These are phyloP conservation scores for Tympanoctomys barrerae DNA, from an alignment of 2,797 vertebrate species.

Conservation along the genomic window DNA sequence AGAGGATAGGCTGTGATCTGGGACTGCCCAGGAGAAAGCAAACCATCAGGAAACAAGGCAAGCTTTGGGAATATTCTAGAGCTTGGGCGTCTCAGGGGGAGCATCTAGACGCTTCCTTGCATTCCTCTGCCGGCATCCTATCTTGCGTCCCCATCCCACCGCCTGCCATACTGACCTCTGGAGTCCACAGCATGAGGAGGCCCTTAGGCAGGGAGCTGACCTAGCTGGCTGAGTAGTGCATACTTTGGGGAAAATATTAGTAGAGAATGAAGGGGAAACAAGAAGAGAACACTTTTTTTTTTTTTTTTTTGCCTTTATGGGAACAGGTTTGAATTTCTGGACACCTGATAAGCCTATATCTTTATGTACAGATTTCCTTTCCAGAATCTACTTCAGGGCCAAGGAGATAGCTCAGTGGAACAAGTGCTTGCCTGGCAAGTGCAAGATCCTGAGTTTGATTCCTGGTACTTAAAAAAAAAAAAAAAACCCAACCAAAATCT, in stretches of 20 bases:
- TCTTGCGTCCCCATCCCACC: no score
- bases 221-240: not conserved
- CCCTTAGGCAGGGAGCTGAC: not conserved
- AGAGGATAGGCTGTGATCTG: fast-evolving
- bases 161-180: no score
- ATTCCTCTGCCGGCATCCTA: no score
- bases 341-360: not conserved
- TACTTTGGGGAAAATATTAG: not conserved
- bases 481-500: no score
- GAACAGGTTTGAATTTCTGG: not conserved
- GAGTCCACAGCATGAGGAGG: no score
- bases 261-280: not conserved
- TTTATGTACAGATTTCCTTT: not conserved
- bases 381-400: not conserved
- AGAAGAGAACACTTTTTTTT: not conserved
- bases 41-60: fast-evolving
- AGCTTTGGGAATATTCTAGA: not conserved
- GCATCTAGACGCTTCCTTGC: not conserved
- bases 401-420: no score
- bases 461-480: no score
- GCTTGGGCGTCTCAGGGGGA: not conserved
- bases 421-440: no score
- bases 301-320: not conserved
- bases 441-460: no score
- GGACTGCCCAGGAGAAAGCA: fast-evolving